Evolutionary conservation across 2,113 vertebrate genomes (phyloP).

Genomic region (Rhineura floridana): DNA sequence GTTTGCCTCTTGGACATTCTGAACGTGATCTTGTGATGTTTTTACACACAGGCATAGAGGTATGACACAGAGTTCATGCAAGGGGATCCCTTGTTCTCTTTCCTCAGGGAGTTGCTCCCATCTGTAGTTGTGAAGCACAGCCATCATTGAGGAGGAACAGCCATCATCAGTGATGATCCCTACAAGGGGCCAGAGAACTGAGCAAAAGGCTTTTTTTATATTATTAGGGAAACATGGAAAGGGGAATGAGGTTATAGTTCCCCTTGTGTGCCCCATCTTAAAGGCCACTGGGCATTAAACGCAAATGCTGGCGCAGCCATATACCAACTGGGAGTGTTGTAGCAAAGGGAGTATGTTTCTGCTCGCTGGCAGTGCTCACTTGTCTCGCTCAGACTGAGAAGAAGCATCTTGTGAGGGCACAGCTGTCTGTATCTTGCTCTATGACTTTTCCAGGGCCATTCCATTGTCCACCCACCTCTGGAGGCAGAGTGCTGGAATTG

Average conservation of each 20-base stretch:
- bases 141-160: not conserved
- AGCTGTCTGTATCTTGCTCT: not conserved
- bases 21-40: not conserved
- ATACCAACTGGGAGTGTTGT: not conserved
- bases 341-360: not conserved
- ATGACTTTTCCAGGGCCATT: not conserved
- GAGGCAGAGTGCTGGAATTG: not conserved
- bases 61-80: not conserved
- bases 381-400: not conserved
- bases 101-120: not conserved
- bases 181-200: not conserved
- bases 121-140: not conserved
- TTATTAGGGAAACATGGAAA: not conserved
- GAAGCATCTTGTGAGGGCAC: not conserved
- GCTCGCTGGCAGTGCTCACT: not conserved
- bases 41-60: not conserved
- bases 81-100: not conserved
- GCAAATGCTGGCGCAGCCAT: not conserved
- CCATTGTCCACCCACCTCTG: not conserved
- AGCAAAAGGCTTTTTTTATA: not conserved
- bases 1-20: not conserved
- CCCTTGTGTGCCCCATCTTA: not conserved
- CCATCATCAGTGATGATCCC: not conserved
- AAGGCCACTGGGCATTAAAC: not conserved
- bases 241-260: not conserved